These are phyloP conservation scores for Brachionus calyciflorus DNA, from an alignment of 1,140 invertebrate species.

Conservation along the genomic window DNA sequence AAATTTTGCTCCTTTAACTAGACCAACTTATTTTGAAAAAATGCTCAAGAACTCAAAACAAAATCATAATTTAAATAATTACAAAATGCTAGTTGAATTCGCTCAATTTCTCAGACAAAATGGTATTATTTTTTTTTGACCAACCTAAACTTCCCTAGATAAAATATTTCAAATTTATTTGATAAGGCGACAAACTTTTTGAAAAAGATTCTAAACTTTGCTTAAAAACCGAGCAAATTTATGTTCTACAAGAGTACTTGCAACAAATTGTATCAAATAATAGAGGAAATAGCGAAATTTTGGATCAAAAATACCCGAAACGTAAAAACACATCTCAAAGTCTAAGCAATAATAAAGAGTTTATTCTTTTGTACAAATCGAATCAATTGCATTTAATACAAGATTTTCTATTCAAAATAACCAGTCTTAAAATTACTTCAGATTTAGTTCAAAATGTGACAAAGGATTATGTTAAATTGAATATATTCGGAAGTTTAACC, in stretches of 20 bases:
- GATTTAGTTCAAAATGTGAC: background rate
- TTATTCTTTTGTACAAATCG: slow-evolving; percentile 17
- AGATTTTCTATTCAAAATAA: slow-evolving; percentile 39
- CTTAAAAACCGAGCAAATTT: background rate
- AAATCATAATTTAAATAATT: slow-evolving; percentile 15
- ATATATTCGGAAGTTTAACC: slow-evolving; percentile 18
- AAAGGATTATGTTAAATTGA: background rate
- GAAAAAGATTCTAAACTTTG: slow-evolving; percentile 26
- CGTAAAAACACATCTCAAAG: background rate
- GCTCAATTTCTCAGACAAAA: background rate
- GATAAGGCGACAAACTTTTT: slow-evolving; percentile 3
- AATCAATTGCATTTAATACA: slow-evolving; percentile 28
- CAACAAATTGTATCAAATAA: background rate
- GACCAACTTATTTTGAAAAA: background rate
- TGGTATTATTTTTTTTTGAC: background rate
- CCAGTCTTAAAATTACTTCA: slow-evolving; percentile 1
- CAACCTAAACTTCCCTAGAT: too few species aligned
- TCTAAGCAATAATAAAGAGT: slow-evolving; percentile 16
- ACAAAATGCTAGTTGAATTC: slow-evolving; percentile 15
- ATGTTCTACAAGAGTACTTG: background rate
- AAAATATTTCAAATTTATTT: background rate
- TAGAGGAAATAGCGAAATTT: too few species aligned
- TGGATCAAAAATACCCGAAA: background rate
- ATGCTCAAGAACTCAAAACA: background rate
- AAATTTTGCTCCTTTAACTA: too few species aligned